Conservation (phyloP, 1,140 invertebrate genomes). For the Platorchestia sp. region DNA sequence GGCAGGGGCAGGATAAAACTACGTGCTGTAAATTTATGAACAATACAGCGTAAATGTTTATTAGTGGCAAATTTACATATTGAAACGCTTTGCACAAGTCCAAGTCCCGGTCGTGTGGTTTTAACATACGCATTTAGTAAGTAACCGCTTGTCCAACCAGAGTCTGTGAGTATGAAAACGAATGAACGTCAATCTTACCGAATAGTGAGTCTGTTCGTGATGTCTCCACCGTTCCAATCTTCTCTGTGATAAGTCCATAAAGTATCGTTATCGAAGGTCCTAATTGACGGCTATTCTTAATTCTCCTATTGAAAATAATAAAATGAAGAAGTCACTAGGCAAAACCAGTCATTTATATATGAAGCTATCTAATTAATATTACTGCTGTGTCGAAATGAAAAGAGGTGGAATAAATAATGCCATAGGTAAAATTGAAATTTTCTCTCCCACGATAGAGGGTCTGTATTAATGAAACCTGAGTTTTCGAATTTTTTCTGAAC, state of each 20-base stretch:
- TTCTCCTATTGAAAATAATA: neutral
- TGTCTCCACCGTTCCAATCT: conserved; percentile 13
- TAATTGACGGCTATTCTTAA: neutral
- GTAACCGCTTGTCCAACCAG: conserved; percentile 21
- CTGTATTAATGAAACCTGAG: neutral
- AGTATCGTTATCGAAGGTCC: neutral
- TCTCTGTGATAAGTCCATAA: conserved; percentile 28
- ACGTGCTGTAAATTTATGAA: neutral
- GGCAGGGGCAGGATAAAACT: neutral
- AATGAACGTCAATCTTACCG: conserved; percentile 28
- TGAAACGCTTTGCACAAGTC: neutral
- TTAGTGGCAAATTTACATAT: neutral
- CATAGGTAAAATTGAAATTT: neutral
- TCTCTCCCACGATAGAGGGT: neutral
- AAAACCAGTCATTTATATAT: neutral
- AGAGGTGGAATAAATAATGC: neutral
- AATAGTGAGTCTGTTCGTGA: conserved; percentile 39
- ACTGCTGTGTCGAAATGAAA: neutral
- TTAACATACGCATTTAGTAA: conserved; percentile 4
- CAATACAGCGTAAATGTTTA: neutral
- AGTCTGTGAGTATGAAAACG: conserved; percentile 25
- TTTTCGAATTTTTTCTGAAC: neutral
- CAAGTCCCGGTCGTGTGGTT: neutral
- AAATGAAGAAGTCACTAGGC: neutral
- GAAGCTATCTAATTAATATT: neutral